Evolutionary conservation across 2,888 invertebrate species (phyloP).

Genomic region (Habrosyne pyritoides): DNA sequence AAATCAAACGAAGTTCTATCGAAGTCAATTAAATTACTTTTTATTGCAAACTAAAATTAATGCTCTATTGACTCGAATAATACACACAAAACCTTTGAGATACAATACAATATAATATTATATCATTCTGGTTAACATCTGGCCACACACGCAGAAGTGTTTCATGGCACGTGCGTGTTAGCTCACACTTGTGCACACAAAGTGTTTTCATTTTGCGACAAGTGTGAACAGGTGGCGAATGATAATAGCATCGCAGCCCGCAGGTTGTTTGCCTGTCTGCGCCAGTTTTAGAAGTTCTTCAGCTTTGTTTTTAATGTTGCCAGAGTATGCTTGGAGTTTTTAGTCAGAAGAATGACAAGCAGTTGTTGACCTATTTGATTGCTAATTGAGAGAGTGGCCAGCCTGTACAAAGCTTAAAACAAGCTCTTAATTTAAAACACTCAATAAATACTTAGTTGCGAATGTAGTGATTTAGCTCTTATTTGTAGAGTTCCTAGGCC

Average conservation of each 20-base stretch:
- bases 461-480: too few relatives aligned
- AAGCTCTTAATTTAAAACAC: too few relatives aligned
- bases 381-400: too few relatives aligned
- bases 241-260: neutral
- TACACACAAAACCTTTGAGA: neutral
- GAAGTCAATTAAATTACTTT: neutral
- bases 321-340: neutral
- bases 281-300: neutral
- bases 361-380: too few relatives aligned
- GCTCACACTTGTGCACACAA: neutral
- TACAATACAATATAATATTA: neutral
- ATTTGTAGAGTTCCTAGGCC: too few relatives aligned
- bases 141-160: neutral
- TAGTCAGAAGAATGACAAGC: too few relatives aligned
- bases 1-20: too few relatives aligned
- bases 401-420: too few relatives aligned
- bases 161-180: neutral
- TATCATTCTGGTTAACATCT: neutral
- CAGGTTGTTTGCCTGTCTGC: neutral
- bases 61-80: neutral
- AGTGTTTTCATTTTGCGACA: neutral
- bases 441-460: too few relatives aligned
- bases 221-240: neutral
- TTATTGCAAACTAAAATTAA: neutral
- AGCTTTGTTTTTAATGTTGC: neutral